phyloP scores from a whole-genome alignment of 2,113 vertebrate species.

The Paralichthys olivaceus region DNA sequence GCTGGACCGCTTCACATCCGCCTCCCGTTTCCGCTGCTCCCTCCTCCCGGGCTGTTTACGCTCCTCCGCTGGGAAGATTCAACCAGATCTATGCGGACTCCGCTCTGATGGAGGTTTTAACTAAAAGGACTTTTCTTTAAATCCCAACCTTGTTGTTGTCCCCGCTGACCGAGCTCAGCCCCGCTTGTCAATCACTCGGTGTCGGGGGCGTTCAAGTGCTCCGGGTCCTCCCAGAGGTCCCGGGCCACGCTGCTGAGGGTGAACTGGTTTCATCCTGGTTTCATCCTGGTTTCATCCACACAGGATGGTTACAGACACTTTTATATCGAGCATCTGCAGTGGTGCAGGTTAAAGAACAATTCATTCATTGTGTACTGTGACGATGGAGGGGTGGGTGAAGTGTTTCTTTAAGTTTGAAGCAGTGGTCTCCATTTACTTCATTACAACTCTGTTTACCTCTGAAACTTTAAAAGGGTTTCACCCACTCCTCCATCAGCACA shows the following conservation, averaged over 20 bases:
- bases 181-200: constrained; percentile 9
- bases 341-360: too few relatives aligned
- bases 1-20: constrained; percentile 43
- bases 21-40: constrained; percentile 48
- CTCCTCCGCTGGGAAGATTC: rapidly evolving
- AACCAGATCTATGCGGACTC: not conserved
- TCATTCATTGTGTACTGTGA: too few relatives aligned
- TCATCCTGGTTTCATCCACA: not conserved
- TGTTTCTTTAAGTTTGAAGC: too few relatives aligned
- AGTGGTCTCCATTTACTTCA: too few relatives aligned
- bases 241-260: not conserved
- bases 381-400: too few relatives aligned
- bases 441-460: too few relatives aligned
- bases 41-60: not conserved
- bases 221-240: not conserved
- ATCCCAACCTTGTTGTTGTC: constrained; percentile 1
- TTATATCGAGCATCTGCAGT: too few relatives aligned
- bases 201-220: not conserved
- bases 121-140: constrained; percentile 17
- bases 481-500: too few relatives aligned
- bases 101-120: not conserved
- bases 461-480: too few relatives aligned
- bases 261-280: not conserved
- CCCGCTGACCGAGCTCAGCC: constrained; percentile 7
- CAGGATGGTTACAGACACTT: too few relatives aligned